phyloP scores from a whole-genome alignment of 2,113 vertebrate genomes.

The Syngnathus floridae region DNA sequence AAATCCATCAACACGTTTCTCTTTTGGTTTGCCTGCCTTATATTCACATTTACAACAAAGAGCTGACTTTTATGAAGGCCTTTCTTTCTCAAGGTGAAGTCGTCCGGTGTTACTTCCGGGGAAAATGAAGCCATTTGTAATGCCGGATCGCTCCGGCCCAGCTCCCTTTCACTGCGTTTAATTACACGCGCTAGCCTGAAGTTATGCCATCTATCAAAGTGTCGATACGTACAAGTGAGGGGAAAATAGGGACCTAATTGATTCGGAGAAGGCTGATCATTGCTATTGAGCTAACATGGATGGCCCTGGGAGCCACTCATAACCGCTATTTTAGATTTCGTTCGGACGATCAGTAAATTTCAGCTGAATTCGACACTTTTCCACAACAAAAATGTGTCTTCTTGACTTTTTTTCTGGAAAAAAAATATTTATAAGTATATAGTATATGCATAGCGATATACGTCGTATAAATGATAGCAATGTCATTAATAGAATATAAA shows the following conservation, averaged over 20 bases:
- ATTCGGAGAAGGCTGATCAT: conserved; percentile 59
- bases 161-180: conserved; percentile 41
- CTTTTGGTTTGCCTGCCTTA: conserved; percentile 27
- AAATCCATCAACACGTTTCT: conserved; percentile 17
- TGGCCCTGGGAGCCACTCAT: conserved; percentile 19
- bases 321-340: background rate
- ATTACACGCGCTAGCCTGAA: conserved; percentile 48
- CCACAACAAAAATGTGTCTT: no score
- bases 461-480: no score
- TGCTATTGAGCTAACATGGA: conserved; percentile 52
- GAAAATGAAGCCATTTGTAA: conserved; percentile 36
- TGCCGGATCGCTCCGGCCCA: conserved; percentile 19
- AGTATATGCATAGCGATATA: no score
- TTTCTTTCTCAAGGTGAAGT: conserved; percentile 30
- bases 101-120: conserved; percentile 8
- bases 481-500: no score
- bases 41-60: conserved; percentile 18
- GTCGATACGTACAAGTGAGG: conserved; percentile 57
- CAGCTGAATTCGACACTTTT: no score
- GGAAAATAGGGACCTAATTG: conserved; percentile 54
- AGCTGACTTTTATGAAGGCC: conserved; percentile 24
- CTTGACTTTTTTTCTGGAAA: no score
- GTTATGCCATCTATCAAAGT: conserved; percentile 58
- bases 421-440: no score
- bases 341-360: no score